phyloP scores from a whole-genome alignment of 2,888 invertebrate species.

The Drosophila sordidula region DNA sequence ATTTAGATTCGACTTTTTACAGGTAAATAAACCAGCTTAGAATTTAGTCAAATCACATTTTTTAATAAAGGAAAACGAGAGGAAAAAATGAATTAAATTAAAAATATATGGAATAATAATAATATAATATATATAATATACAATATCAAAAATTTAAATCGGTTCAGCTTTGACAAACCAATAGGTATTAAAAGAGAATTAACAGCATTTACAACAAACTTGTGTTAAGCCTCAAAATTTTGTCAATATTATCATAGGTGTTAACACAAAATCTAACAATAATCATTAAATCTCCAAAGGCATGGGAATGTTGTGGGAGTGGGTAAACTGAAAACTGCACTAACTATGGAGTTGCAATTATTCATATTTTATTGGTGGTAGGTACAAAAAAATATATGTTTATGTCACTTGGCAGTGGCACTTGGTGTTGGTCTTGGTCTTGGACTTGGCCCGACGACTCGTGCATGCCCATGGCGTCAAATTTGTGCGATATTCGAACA shows the following conservation, averaged over 20 bases:
- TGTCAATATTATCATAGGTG: background rate
- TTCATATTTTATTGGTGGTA: slow-evolving; percentile 12
- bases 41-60: too few relatives aligned
- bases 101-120: too few relatives aligned
- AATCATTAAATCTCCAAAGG: background rate
- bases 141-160: background rate
- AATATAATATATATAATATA: too few relatives aligned
- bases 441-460: slow-evolving; percentile 59
- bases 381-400: slow-evolving; percentile 1
- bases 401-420: slow-evolving; percentile 48
- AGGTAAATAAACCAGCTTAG: too few relatives aligned
- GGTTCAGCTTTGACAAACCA: background rate
- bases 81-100: too few relatives aligned
- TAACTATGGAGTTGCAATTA: slow-evolving; percentile 14
- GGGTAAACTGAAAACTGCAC: slow-evolving; percentile 18
- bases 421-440: slow-evolving; percentile 39
- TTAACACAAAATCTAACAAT: background rate
- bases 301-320: slow-evolving; percentile 27
- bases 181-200: background rate
- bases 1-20: too few relatives aligned
- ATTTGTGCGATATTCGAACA: slow-evolving; percentile 51
- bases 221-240: background rate
- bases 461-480: slow-evolving; percentile 73
- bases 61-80: too few relatives aligned
- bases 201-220: background rate